A percentile compares a stretch with the other conserved stretches of the same genome.
Evolutionary conservation across 1,140 invertebrate genomes (phyloP).

Genomic region (Myzus persicae): DNA sequence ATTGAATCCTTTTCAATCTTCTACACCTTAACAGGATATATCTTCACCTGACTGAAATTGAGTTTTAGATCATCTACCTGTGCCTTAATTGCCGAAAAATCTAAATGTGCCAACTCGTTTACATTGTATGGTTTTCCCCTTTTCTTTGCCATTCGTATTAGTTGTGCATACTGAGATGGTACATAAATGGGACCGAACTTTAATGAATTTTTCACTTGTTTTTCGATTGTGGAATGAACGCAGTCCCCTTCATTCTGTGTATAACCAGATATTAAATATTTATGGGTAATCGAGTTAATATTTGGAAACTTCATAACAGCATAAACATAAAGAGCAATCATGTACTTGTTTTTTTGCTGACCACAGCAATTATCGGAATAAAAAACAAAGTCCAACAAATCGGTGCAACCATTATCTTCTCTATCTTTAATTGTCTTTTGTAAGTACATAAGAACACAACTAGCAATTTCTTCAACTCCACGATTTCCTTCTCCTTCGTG

Average conservation of each 20-base stretch:
- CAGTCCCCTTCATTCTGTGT: conserved; percentile 62
- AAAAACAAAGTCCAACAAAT: conserved; percentile 40
- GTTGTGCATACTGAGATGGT: no score
- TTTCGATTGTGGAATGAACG: conserved; percentile 63
- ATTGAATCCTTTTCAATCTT: no score
- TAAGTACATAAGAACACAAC: conserved; percentile 61
- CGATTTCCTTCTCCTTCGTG: conserved; percentile 60
- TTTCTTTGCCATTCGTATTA: no score
- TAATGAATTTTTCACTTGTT: conserved; percentile 60
- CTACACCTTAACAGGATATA: no score
- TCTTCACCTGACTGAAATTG: no score
- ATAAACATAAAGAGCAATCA: conserved; percentile 61
- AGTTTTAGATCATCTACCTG: no score
- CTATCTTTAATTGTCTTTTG: conserved; percentile 60
- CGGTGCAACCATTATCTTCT: conserved; percentile 49
- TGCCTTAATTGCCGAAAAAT: no score
- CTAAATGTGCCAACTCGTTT: no score
- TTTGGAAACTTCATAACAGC: conserved; percentile 60
- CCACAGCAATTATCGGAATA: conserved; percentile 62
- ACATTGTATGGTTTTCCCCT: no score
- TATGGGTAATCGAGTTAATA: conserved; percentile 61
- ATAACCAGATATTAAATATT: conserved; percentile 61
- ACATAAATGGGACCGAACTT: conserved; percentile 60
- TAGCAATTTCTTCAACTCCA: conserved; percentile 57
- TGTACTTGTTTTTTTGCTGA: conserved; percentile 62